Evolutionary conservation across 1,140 invertebrate genomes (phyloP).

Genomic region (Glomeris maerens): DNA sequence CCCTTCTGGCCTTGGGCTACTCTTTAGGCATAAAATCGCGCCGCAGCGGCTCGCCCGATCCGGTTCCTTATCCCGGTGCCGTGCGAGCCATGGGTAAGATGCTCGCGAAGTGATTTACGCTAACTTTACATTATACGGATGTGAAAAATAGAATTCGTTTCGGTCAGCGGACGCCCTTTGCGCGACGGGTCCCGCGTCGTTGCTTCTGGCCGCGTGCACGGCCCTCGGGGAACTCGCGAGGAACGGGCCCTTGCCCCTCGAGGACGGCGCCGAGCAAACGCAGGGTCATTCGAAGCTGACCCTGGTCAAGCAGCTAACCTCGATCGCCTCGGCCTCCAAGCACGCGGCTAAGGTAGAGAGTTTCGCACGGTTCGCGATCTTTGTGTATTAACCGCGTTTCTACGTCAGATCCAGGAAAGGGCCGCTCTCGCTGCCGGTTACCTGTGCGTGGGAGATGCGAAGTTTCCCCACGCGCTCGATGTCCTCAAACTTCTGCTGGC

Average conservation of each 20-base stretch:
- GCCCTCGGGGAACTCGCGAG: constrained; percentile 53
- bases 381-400: constrained; percentile 9
- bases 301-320: constrained; percentile 42
- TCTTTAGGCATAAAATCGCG: constrained; percentile 48
- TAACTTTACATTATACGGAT: not conserved
- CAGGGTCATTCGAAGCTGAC: constrained; percentile 37
- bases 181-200: constrained; percentile 30
- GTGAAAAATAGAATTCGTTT: not conserved
- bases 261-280: constrained; percentile 21
- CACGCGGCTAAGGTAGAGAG: constrained; percentile 40
- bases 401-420: constrained; percentile 47
- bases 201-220: constrained; percentile 46
- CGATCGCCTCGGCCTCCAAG: constrained; percentile 46
- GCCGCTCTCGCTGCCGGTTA: constrained; percentile 52
- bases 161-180: not conserved
- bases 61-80: constrained; percentile 37
- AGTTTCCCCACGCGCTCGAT: not conserved
- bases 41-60: constrained; percentile 27
- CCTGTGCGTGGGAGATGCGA: constrained; percentile 57
- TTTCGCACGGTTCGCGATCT: constrained; percentile 9
- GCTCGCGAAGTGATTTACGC: not conserved
- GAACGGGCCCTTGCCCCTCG: constrained; percentile 41
- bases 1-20: constrained; percentile 48
- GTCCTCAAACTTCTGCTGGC: not conserved
- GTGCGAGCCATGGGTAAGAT: constrained; percentile 41